phyloP scores from a whole-genome alignment of 2,888 invertebrate species.

The Tipula helvola region DNA sequence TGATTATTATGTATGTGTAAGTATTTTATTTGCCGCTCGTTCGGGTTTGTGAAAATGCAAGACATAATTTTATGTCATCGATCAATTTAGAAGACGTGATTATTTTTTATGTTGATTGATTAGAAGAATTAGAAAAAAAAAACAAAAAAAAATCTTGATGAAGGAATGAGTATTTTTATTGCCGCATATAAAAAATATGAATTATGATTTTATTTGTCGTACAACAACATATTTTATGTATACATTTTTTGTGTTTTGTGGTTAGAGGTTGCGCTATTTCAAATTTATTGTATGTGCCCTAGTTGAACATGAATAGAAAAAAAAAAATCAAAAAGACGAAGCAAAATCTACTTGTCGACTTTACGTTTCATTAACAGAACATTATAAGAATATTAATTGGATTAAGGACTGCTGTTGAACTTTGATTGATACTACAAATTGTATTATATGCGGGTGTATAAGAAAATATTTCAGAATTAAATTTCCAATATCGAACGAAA shows the following conservation, averaged over 20 bases:
- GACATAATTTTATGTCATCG: background rate
- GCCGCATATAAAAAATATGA: background rate
- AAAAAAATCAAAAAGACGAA: background rate
- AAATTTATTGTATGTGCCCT: background rate
- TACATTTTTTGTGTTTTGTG: background rate
- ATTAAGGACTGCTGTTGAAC: background rate
- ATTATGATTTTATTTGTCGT: background rate
- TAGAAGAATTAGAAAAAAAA: background rate
- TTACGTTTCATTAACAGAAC: background rate
- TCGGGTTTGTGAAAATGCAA: background rate
- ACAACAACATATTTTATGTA: background rate
- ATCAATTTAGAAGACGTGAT: background rate
- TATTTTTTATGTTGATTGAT: background rate
- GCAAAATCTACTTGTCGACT: background rate
- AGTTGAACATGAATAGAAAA: background rate
- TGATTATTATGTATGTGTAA: too few relatives aligned
- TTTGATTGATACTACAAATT: background rate
- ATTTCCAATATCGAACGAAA: background rate
- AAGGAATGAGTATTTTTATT: background rate
- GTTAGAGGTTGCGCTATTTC: background rate
- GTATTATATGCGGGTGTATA: background rate
- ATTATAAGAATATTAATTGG: background rate
- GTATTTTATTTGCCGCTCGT: background rate
- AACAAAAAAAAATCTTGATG: background rate
- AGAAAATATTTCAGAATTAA: background rate